A percentile compares a stretch with the other conserved stretches of the same genome.
Conservation (phyloP, 2,888 invertebrate species). For the Aspidiotus destructor region DNA sequence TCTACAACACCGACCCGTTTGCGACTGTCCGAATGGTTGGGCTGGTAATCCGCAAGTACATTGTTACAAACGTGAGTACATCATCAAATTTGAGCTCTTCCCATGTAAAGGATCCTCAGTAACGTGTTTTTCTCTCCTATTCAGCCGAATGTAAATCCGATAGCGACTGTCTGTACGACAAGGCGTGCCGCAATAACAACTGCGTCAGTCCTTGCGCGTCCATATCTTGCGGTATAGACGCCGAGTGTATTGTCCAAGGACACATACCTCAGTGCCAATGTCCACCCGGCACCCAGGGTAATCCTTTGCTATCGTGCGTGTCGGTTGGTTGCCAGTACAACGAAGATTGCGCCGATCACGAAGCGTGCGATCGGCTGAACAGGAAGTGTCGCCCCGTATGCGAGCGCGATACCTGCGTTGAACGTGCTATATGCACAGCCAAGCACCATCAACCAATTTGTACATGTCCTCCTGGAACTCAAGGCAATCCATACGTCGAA, state of each 20-base stretch:
- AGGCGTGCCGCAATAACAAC: constrained; percentile 65
- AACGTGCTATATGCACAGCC: constrained; percentile 64
- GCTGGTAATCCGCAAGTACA: constrained; percentile 77
- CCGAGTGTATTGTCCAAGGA: constrained; percentile 61
- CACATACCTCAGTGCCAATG: constrained; percentile 75
- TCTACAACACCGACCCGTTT: constrained; percentile 66
- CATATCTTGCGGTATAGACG: constrained; percentile 66
- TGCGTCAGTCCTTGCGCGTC: constrained; percentile 68
- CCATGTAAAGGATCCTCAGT: not conserved
- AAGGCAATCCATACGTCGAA: constrained; percentile 67
- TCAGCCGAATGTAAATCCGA: constrained; percentile 66
- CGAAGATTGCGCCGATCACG: constrained; percentile 75
- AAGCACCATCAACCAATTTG: constrained; percentile 68
- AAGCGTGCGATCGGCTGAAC: constrained; percentile 74
- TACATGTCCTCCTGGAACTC: constrained; percentile 61
- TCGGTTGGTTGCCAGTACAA: constrained; percentile 76
- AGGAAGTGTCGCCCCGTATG: constrained; percentile 73
- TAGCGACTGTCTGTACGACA: constrained; percentile 73
- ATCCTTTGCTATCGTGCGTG: constrained; percentile 57
- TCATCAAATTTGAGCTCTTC: not conserved
- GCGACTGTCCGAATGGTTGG: constrained; percentile 73
- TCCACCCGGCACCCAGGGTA: constrained; percentile 55
- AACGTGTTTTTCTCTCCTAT: constrained; percentile 32
- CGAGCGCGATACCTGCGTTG: constrained; percentile 69
- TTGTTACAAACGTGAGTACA: constrained; percentile 72